Conservation (phyloP, 2,797 vertebrate genomes). For the Thalassophryne amazonica region DNA sequence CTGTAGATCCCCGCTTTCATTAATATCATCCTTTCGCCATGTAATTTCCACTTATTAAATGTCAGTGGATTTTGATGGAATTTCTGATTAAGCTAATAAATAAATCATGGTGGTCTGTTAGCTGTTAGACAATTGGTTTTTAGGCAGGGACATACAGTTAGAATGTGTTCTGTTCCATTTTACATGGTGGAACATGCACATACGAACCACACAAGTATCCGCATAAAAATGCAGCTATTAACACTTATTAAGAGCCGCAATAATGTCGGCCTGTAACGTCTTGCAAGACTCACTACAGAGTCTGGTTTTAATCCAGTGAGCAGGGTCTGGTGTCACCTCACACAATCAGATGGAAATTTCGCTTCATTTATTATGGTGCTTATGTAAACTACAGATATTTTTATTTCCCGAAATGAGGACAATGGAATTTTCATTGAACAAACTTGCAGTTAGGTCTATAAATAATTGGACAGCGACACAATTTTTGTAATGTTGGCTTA, state of each 20-base stretch:
- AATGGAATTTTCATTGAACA: too few relatives aligned
- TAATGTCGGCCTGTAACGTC: too few relatives aligned
- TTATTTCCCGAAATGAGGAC: too few relatives aligned
- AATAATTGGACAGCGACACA: too few relatives aligned
- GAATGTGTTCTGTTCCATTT: background rate
- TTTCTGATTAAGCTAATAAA: constrained; percentile 43
- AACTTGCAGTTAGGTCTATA: too few relatives aligned
- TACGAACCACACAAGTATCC: background rate
- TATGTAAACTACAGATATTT: too few relatives aligned
- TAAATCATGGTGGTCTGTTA: constrained; percentile 6
- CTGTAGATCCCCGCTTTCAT: constrained; percentile 18
- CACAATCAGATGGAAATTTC: too few relatives aligned
- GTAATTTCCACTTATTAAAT: constrained; percentile 43
- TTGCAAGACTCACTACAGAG: too few relatives aligned
- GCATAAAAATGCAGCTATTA: background rate
- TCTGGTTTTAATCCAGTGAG: background rate
- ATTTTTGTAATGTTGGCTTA: too few relatives aligned
- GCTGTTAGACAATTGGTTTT: background rate
- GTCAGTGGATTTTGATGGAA: constrained; percentile 53
- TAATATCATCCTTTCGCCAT: constrained; percentile 14
- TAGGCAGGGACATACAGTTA: background rate
- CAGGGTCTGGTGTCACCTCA: background rate
- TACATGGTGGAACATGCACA: too few relatives aligned
- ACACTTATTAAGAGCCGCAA: background rate
- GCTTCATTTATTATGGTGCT: too few relatives aligned